These are phyloP conservation scores for Helleia helle DNA, from an alignment of 2,888 invertebrate genomes.

Conservation along the genomic window DNA sequence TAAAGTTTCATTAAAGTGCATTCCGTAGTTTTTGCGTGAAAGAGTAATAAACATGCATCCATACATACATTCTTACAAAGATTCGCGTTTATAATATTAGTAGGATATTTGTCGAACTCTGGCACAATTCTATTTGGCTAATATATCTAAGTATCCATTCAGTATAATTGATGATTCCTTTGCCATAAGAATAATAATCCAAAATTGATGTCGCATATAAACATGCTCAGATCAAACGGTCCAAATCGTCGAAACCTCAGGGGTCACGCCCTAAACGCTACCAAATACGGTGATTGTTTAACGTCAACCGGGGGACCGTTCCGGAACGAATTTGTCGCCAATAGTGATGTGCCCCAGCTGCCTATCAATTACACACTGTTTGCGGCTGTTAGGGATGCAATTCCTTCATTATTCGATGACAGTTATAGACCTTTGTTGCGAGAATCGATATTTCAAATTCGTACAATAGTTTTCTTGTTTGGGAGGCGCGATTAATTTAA, in stretches of 20 bases:
- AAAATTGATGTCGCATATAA: too few species aligned
- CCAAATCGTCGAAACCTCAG: conserved; percentile 11
- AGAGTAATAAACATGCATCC: too few species aligned
- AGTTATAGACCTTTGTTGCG: conserved; percentile 48
- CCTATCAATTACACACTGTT: conserved; percentile 57
- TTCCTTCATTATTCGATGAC: conserved; percentile 61
- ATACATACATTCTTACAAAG: too few species aligned
- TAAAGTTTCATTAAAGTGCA: too few species aligned
- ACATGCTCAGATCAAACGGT: background rate
- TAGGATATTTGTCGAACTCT: too few species aligned
- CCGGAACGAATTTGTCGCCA: conserved; percentile 62
- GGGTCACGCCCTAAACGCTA: conserved; percentile 30
- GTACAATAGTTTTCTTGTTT: background rate
- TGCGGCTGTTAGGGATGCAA: conserved; percentile 62
- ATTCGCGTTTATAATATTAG: too few species aligned
- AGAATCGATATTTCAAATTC: conserved; percentile 14
- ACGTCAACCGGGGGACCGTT: conserved; percentile 34
- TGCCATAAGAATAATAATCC: background rate
- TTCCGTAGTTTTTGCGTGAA: too few species aligned
- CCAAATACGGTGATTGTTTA: conserved; percentile 25
- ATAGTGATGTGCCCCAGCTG: conserved; percentile 46
- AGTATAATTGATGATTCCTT: too few species aligned
- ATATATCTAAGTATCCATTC: too few species aligned
- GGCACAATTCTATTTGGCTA: too few species aligned
- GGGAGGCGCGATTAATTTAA: background rate